Conservation (phyloP, 2,113 vertebrate species). For the Tetrax tetrax region DNA sequence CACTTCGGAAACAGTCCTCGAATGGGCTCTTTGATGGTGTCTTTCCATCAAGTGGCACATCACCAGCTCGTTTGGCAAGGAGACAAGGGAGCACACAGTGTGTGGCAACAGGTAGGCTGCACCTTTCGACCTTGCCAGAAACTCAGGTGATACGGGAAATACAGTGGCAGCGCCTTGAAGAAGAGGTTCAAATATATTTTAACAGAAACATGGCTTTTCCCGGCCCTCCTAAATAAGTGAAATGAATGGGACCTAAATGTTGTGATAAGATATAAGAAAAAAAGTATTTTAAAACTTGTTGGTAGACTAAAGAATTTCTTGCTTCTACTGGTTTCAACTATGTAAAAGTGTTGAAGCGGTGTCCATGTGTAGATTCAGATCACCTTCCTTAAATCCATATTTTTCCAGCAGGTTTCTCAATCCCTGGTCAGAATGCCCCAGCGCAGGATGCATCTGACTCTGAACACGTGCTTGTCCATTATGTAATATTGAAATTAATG, state of each 20-base stretch:
- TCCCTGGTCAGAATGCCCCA: not conserved
- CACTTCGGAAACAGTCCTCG: not conserved
- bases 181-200: not conserved
- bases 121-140: not conserved
- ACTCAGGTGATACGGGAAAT: accelerated
- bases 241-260: not conserved
- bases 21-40: not conserved
- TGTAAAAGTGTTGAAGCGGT: accelerated
- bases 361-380: not conserved
- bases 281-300: not conserved
- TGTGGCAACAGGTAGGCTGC: not conserved
- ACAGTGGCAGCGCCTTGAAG: not conserved
- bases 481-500: not conserved
- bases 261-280: not conserved
- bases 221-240: not conserved
- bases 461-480: not conserved
- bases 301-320: not conserved
- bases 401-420: not conserved
- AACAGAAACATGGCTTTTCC: not conserved
- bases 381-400: not conserved
- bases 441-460: not conserved
- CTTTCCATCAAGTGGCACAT: not conserved
- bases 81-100: no score
- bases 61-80: not conserved
- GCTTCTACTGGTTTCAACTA: not conserved